Percentiles rank a stretch among this genome's conserved stretches.
phyloP scores from a whole-genome alignment of 2,888 invertebrate species.

The Papilio demoleus region DNA sequence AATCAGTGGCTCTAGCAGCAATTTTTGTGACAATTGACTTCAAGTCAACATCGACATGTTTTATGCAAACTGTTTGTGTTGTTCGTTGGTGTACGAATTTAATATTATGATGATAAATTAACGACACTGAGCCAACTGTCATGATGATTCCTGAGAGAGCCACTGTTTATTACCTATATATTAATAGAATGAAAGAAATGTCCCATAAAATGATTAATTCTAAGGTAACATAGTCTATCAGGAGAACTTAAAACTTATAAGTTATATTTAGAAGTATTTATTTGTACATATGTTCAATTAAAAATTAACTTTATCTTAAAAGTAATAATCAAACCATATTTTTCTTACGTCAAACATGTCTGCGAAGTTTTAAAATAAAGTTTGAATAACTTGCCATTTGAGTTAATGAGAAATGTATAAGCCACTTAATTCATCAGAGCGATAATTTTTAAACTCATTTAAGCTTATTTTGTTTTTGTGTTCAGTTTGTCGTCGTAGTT shows the following conservation, averaged over 20 bases:
- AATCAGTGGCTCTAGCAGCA: too few species aligned
- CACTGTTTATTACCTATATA: neutral
- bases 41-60: too few species aligned
- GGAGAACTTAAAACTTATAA: neutral
- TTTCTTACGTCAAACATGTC: neutral
- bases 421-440: neutral
- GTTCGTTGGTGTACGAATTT: too few species aligned
- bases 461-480: neutral
- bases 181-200: neutral
- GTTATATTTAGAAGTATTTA: neutral
- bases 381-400: neutral
- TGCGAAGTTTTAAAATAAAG: slow-evolving; percentile 1
- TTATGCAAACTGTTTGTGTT: too few species aligned
- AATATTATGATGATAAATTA: too few species aligned
- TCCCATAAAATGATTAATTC: neutral
- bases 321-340: neutral
- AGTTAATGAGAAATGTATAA: neutral
- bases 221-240: neutral
- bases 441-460: neutral
- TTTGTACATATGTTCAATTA: neutral
- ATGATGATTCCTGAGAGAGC: too few species aligned
- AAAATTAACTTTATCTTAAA: neutral
- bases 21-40: too few species aligned
- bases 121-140: too few species aligned
- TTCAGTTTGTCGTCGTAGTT: too few species aligned